Percentiles rank a stretch among this genome's conserved stretches.
Conservation (phyloP, 1,140 invertebrate genomes). For the Rhynchophorus ferrugineus region DNA sequence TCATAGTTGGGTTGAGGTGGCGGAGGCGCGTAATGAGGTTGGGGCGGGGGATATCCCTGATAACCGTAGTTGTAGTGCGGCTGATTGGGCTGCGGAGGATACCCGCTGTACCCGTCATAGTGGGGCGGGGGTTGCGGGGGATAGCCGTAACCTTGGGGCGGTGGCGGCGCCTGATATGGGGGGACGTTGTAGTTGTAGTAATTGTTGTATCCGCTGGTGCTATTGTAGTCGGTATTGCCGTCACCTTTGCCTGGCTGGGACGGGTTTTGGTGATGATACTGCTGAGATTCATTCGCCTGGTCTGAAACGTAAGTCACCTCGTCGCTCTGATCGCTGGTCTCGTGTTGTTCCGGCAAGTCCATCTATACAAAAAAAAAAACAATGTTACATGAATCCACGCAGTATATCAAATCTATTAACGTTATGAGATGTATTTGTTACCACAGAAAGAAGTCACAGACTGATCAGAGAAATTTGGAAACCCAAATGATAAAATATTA, state of each 20-base stretch:
- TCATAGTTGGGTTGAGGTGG: slow-evolving; percentile 31
- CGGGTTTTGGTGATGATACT: slow-evolving; percentile 17
- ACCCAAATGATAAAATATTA: too few relatives aligned
- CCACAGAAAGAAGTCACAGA: too few relatives aligned
- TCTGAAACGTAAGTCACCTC: slow-evolving; percentile 34
- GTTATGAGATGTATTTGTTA: too few relatives aligned
- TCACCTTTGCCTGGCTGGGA: slow-evolving; percentile 26
- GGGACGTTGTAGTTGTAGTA: slow-evolving; percentile 34
- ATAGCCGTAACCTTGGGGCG: slow-evolving; percentile 32
- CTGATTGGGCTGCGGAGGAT: slow-evolving; percentile 28
- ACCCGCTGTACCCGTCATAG: slow-evolving; percentile 30
- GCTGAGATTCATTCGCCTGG: slow-evolving; percentile 19
- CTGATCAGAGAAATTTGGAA: too few relatives aligned
- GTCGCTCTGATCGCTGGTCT: slow-evolving; percentile 30
- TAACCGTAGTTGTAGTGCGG: slow-evolving; percentile 35
- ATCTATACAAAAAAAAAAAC: slow-evolving; percentile 1
- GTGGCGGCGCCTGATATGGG: slow-evolving; percentile 28
- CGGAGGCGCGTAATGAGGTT: slow-evolving; percentile 30
- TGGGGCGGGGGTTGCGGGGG: slow-evolving; percentile 33
- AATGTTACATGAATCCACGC: background rate
- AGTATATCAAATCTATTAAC: too few relatives aligned
- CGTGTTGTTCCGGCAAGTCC: slow-evolving; percentile 13
- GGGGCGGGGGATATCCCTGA: slow-evolving; percentile 31
- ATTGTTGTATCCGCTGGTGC: slow-evolving; percentile 30
- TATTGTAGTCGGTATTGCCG: slow-evolving; percentile 12